Percentiles rank a stretch among this genome's conserved stretches.
Evolutionary conservation across 2,113 vertebrate genomes (phyloP).

Genomic region (mouse (Mus musculus)): GRCm39 chr8:124375501-124376000

Average conservation of each 20-base stretch:
- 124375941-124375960: neutral
- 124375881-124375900: neutral
- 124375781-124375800: neutral
- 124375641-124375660: slow-evolving; percentile 46
- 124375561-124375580: slow-evolving; percentile 54
- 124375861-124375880: neutral
- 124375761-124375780: neutral
- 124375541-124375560: slow-evolving; percentile 56
- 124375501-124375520: neutral
- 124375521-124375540: slow-evolving; percentile 55
- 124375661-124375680: neutral
- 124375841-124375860: neutral
- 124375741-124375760: neutral
- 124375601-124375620: slow-evolving; percentile 32
- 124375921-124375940: neutral
- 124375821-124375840: slow-evolving; percentile 50
- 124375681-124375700: slow-evolving; percentile 47
- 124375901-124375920: neutral
- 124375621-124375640: slow-evolving; percentile 37
- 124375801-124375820: neutral
- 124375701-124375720: neutral
- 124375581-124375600: slow-evolving; percentile 72
- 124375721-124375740: neutral
- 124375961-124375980: fast-evolving
- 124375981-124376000: neutral